Evolutionary conservation across 2,113 vertebrate species (phyloP).

Genomic region (Ictidomys tridecemlineatus): DNA sequence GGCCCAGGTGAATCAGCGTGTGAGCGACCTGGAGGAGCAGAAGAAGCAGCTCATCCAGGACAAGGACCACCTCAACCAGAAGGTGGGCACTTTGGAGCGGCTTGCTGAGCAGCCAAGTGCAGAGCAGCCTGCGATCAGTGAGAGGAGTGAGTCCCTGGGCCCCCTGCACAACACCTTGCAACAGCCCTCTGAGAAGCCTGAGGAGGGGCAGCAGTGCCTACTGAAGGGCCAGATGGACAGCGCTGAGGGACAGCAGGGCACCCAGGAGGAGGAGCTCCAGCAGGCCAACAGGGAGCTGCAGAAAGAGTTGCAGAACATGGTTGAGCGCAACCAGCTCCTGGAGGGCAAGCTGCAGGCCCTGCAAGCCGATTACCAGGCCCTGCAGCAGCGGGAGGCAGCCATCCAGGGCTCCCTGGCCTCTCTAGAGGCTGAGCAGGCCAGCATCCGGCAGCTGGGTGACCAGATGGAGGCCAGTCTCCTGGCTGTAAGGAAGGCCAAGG

Average conservation of each 20-base stretch:
- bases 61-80: conserved; percentile 84
- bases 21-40: conserved; percentile 90
- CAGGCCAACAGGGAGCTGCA: conserved; percentile 89
- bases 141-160: conserved; percentile 83
- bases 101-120: conserved; percentile 72
- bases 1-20: conserved; percentile 87
- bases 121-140: conserved; percentile 74
- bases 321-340: conserved; percentile 84
- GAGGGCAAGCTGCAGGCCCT: conserved; percentile 87
- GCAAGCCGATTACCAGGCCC: conserved; percentile 87
- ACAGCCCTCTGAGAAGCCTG: conserved; percentile 81
- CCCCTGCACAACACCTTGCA: conserved; percentile 84
- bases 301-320: conserved; percentile 88
- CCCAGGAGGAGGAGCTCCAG: conserved; percentile 87
- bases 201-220: conserved; percentile 84
- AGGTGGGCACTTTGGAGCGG: conserved; percentile 85
- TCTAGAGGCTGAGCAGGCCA: conserved; percentile 88
- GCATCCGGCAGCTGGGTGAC: conserved; percentile 86
- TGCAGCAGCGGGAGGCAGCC: conserved; percentile 87
- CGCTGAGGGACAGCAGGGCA: conserved; percentile 82
- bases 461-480: conserved; percentile 88
- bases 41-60: conserved; percentile 88
- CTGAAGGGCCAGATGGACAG: conserved; percentile 83
- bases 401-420: conserved; percentile 83
- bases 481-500: conserved; percentile 86